Evolutionary conservation across 1,140 invertebrate species (phyloP), one percentile per base, ranked within the genome.

Genomic region (Berghia stephanieae): DNA sequence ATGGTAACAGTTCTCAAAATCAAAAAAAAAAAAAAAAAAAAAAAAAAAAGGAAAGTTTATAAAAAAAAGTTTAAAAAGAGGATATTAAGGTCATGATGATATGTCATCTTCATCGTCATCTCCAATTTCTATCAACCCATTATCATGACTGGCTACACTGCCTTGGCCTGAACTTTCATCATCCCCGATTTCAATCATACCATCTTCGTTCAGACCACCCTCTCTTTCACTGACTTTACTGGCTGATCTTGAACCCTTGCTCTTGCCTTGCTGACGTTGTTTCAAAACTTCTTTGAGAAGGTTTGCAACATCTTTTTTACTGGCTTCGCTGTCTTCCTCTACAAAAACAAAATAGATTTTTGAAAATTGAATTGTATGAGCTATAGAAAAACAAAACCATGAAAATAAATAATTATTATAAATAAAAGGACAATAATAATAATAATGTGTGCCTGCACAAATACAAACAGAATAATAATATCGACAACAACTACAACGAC

Each of bases 231-330:
- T 55, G 46, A 16, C 31, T 31, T 46, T 36, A 38, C 55, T 57
- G n/a, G n/a, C n/a, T n/a, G n/a, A n/a, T n/a, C n/a, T n/a, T n/a
- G n/a, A n/a, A n/a, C n/a, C n/a, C n/a, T n/a, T n/a, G n/a, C n/a
- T n/a, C 49, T 75, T 76, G 60, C 55, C 52, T 24, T 67, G 46
- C 43, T 76, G 74, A 10, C 74, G 10, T 42, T 34, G 16, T 24
- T n/a, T 43, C 34, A 76, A 44, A 40, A 76, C 74, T 36, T 76
- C 74, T 34, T 76, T 76, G 42, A 76, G 40, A n/a, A 76, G 42
- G 21, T 38, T 66, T 18, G 63, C 74, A 1, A 76, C 74, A 76
- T 76, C 74, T 42, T 67, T 76, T 21, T 42, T 31, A 60, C 44
- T 68, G 0, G 67, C 74, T 38, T 76, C 74, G 52, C 18, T 68